These are phyloP conservation scores for Gopherus flavomarginatus DNA, from an alignment of 2,113 vertebrate species.

Conservation along the genomic window DNA sequence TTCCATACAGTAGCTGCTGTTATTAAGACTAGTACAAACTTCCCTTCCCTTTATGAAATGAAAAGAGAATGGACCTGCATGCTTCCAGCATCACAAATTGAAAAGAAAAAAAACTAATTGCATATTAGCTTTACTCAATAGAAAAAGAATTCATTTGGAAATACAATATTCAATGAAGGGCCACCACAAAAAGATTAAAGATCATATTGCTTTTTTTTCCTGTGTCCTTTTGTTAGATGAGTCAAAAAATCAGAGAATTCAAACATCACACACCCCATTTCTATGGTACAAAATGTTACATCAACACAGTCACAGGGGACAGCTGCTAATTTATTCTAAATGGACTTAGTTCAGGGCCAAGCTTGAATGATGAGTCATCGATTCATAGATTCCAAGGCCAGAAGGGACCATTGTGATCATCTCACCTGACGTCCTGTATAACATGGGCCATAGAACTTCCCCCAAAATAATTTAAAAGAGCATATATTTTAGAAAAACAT, in stretches of 20 bases:
- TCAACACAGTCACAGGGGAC: slow-evolving; percentile 33
- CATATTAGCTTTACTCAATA: not conserved
- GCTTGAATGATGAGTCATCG: slow-evolving; percentile 55
- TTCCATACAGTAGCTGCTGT: not conserved
- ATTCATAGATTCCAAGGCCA: not conserved
- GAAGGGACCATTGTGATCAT: not conserved
- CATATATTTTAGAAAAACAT: not conserved
- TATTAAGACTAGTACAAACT: not conserved
- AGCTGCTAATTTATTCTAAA: slow-evolving; percentile 50
- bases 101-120: not conserved
- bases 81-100: not conserved
- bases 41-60: not conserved
- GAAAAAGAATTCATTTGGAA: not conserved
- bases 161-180: not conserved
- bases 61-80: not conserved
- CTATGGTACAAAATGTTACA: slow-evolving; percentile 48
- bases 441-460: not conserved
- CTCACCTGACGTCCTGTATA: not conserved
- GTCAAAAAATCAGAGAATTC: slow-evolving; percentile 26
- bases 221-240: slow-evolving; percentile 19
- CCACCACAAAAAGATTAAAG: not conserved
- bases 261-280: not conserved
- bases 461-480: not conserved
- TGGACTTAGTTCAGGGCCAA: slow-evolving; percentile 54
- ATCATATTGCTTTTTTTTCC: fast-evolving